Conservation (phyloP, 2,113 vertebrate species). For the Abramis brama region DNA sequence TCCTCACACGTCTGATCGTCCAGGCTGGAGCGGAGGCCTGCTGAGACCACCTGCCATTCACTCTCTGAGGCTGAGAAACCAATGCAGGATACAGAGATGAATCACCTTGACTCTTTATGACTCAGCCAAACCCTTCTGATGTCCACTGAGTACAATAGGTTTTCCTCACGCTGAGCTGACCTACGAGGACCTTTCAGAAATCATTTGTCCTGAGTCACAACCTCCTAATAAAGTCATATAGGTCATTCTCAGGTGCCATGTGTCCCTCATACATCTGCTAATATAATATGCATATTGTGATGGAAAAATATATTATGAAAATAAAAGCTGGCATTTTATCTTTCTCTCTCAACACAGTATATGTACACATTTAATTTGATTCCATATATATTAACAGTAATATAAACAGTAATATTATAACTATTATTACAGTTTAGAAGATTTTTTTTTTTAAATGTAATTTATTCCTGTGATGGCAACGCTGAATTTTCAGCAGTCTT, state of each 20-base stretch:
- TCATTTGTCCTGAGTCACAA: conserved; percentile 2
- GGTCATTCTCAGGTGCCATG: not conserved
- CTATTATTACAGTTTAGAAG: too few relatives aligned
- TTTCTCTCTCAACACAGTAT: too few relatives aligned
- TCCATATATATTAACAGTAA: too few relatives aligned
- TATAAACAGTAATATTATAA: too few relatives aligned
- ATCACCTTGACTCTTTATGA: conserved; percentile 44
- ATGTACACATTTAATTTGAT: too few relatives aligned
- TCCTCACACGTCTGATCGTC: not conserved
- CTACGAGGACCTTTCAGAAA: conserved; percentile 10
- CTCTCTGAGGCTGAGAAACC: not conserved
- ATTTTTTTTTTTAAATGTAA: too few relatives aligned
- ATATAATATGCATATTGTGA: not conserved
- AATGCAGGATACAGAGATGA: conserved; percentile 34
- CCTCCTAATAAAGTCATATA: conserved; percentile 6
- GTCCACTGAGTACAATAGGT: conserved; percentile 6
- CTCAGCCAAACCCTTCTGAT: conserved; percentile 35
- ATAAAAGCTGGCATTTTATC: too few relatives aligned
- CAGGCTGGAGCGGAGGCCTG: not conserved
- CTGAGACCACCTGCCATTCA: conserved; percentile 42
- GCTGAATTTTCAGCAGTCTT: not conserved
- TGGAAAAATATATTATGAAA: not conserved
- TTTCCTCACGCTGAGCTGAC: conserved; percentile 5
- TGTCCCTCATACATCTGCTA: not conserved
- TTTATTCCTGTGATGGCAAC: too few relatives aligned